phyloP scores from a whole-genome alignment of 2,888 invertebrate genomes.

The Meiosimyza platycephala region DNA sequence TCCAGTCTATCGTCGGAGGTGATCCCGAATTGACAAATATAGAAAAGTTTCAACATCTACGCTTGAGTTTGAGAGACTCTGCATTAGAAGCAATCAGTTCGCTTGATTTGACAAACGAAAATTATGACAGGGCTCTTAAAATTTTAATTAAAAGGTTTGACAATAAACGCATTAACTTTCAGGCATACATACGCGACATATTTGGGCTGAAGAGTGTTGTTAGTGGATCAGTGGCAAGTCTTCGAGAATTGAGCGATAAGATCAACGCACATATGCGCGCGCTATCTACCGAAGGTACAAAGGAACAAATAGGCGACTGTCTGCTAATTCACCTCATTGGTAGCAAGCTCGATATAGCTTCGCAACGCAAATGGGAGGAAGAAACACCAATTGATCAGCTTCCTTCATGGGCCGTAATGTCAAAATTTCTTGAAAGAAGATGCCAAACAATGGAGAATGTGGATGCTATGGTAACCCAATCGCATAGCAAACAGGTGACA shows the following conservation, averaged over 20 bases:
- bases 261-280: conserved; percentile 20
- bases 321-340: conserved; percentile 22
- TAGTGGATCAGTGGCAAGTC: conserved; percentile 1
- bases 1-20: background rate
- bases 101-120: conserved; percentile 16
- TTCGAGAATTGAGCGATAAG: conserved; percentile 23
- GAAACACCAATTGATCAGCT: conserved; percentile 15
- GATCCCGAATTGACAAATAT: conserved; percentile 10
- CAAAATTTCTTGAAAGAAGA: background rate
- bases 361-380: conserved; percentile 21
- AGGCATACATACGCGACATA: conserved; percentile 29
- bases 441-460: conserved; percentile 30
- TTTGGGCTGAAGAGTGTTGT: conserved; percentile 17
- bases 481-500: conserved; percentile 26
- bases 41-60: conserved; percentile 22
- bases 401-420: background rate
- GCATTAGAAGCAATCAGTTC: conserved; percentile 7
- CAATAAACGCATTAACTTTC: conserved; percentile 25
- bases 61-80: conserved; percentile 20
- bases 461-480: conserved; percentile 18
- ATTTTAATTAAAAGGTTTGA: background rate
- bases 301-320: conserved; percentile 18
- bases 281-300: conserved; percentile 18
- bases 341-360: conserved; percentile 19
- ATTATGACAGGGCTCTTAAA: conserved; percentile 17